Evolutionary conservation across 2,888 invertebrate genomes (phyloP).

Genomic region (Cheilosia grossa): DNA sequence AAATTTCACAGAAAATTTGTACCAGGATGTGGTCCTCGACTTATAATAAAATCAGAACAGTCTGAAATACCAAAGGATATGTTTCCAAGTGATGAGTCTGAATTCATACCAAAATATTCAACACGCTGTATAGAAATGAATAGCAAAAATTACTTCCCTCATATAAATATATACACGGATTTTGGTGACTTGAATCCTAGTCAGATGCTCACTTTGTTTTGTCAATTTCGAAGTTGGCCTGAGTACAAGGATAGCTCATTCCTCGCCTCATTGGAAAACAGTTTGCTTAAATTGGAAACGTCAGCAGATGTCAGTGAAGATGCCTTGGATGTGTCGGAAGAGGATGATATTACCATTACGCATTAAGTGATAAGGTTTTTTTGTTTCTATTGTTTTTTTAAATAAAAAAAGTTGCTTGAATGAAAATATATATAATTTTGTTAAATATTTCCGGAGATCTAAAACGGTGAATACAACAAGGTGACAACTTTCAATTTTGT

Average conservation of each 20-base stretch:
- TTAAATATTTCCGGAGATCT: too few relatives aligned
- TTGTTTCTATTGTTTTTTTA: background rate
- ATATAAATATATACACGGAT: constrained; percentile 88
- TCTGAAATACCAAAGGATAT: constrained; percentile 19
- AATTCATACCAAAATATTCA: constrained; percentile 78
- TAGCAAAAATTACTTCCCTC: constrained; percentile 81
- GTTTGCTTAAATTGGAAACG: constrained; percentile 84
- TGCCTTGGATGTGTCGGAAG: constrained; percentile 78
- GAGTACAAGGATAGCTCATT: constrained; percentile 88
- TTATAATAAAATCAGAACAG: constrained; percentile 83
- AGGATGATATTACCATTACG: constrained; percentile 77
- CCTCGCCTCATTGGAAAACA: constrained; percentile 86
- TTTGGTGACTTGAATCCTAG: constrained; percentile 88
- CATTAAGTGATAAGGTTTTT: constrained; percentile 13
- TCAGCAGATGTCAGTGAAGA: constrained; percentile 79
- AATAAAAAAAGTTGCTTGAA: too few relatives aligned
- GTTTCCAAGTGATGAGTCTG: constrained; percentile 35
- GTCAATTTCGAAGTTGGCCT: constrained; percentile 85
- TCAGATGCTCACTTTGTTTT: constrained; percentile 87
- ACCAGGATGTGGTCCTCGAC: constrained; percentile 88
- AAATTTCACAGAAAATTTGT: constrained; percentile 86
- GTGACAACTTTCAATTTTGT: too few relatives aligned
- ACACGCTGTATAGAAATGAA: constrained; percentile 79
- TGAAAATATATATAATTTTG: too few relatives aligned
- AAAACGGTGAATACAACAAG: too few relatives aligned